phyloP scores from a whole-genome alignment of 2,888 invertebrate species.

The Orchestes rusci region DNA sequence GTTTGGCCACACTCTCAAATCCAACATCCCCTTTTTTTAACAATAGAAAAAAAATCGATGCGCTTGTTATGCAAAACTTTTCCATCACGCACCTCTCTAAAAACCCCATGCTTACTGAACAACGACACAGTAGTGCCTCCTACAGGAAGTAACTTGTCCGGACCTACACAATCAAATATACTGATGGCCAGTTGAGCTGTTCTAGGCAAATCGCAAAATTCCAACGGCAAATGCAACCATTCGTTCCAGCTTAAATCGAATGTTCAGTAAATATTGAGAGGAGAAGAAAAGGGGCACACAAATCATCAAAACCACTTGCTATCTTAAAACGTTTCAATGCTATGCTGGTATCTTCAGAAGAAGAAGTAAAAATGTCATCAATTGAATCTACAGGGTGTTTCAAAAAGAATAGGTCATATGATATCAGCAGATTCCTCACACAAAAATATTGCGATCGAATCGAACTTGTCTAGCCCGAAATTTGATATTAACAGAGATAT shows the following conservation, averaged over 20 bases:
- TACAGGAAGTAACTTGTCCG: conserved; percentile 73
- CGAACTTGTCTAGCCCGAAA: no score
- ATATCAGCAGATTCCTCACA: no score
- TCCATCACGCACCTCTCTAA: conserved; percentile 60
- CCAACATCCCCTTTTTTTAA: conserved; percentile 30
- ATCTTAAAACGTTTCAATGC: no score
- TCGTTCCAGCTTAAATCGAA: conserved; percentile 92
- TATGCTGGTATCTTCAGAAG: no score
- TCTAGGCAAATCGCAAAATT: conserved; percentile 85
- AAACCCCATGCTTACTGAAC: conserved; percentile 91
- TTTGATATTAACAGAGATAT: no score
- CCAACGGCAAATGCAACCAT: conserved; percentile 87
- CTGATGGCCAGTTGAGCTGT: conserved; percentile 82
- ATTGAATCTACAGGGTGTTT: no score
- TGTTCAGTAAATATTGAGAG: no score
- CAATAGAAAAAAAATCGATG: neutral
- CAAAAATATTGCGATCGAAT: no score
- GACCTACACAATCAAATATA: conserved; percentile 86
- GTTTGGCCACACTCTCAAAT: conserved; percentile 79
- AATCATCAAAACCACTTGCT: no score
- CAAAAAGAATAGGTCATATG: no score
- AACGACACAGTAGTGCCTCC: conserved; percentile 90
- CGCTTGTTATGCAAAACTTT: neutral
- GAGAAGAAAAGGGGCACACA: no score
- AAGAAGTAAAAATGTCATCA: no score